These are phyloP conservation scores for Chamaea fasciata DNA, from an alignment of 2,113 vertebrate genomes.

Conservation along the genomic window DNA sequence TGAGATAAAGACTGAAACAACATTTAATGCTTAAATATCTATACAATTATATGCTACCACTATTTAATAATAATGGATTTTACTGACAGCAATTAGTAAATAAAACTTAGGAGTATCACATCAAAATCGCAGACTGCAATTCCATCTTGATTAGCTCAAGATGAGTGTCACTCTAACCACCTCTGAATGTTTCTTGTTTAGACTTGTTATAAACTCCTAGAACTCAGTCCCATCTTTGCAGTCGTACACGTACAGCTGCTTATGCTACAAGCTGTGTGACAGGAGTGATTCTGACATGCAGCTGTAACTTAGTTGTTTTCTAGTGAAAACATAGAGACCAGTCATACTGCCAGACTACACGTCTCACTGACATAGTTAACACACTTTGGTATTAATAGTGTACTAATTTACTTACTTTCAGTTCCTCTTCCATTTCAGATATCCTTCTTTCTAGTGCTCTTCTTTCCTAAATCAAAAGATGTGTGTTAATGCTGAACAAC, in stretches of 20 bases:
- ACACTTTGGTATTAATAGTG: background rate
- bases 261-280: background rate
- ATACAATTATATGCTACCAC: background rate
- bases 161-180: background rate
- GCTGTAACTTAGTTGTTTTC: background rate
- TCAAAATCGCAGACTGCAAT: background rate
- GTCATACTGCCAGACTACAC: background rate
- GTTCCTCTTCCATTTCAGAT: slow-evolving; percentile 99
- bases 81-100: background rate
- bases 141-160: background rate
- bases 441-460: slow-evolving; percentile 99
- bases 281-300: background rate
- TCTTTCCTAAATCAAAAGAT: slow-evolving; percentile 85
- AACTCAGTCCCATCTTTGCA: background rate
- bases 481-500: slow-evolving; percentile 30
- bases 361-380: background rate
- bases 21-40: background rate
- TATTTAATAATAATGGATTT: background rate
- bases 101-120: background rate
- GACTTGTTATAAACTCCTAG: background rate
- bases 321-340: background rate
- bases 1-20: background rate
- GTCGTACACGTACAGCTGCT: rapidly evolving
- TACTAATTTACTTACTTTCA: slow-evolving; percentile 85
- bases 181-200: background rate